Base-by-base conservation (phyloP, 92 coral and sea anemone genomes). In the Porites evermanni region DNA sequence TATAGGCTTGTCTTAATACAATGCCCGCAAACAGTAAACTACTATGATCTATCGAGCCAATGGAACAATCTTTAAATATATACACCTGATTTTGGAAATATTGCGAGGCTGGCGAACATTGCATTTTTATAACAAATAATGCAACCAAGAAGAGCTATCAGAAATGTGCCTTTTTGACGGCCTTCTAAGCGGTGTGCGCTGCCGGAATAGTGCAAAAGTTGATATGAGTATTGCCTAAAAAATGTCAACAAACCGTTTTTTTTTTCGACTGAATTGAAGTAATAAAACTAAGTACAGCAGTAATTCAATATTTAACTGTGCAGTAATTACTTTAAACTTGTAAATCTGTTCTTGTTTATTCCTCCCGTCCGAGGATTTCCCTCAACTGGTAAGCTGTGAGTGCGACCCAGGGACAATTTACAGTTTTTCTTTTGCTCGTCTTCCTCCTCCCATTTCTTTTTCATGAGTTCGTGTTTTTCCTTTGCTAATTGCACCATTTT, bases 401-500 rank as follows among this genome's bases (percentile, higher is more conserved):
- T 91, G 21, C 96, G 81, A n/a, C 78, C 79, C 38, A 87, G 92
- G 6, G 91, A 23, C 38, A 81, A 75, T 67, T 79, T 95, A 38
- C 69, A 38, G 14, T 90, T 86, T 91, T 90, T 97, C 83, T 92
- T 93, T 87, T 68, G 73, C 51, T 95, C 94, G 53, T 97, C 96
- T 23, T 93, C 93, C 38, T 95, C 97, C 64, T 93, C 97, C 93
- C 98, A 97, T 87, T 93, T 91, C 51, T 86, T 89, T 76, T 93
- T 91, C 97, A 97, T 77, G 59, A 91, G 82, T 74, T 89, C 95
- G 11, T 89, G 84, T 80, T 97, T 83, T 32, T 84, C 73, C 67
- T 94, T 92, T 0, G 98, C 97, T 79, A 86, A 86, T 24, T 96
- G 89, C 8, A 91, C 88, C 70, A 79, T 90, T 64, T 97, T 93